Evolutionary conservation across 2,888 invertebrate species (phyloP).

Genomic region (Phalera bucephala): DNA sequence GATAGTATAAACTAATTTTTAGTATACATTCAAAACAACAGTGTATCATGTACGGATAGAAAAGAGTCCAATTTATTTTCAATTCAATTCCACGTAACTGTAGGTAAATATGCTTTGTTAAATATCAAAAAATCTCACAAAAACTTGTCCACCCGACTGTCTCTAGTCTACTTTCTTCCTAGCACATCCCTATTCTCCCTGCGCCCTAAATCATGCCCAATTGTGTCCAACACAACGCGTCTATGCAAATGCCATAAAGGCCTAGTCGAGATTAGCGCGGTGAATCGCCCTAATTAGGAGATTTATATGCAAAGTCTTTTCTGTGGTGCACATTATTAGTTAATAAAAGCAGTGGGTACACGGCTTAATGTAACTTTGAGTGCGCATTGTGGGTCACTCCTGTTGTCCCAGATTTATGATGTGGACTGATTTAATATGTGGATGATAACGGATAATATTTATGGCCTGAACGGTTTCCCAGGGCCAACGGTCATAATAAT

Average conservation of each 20-base stretch:
- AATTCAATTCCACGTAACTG: too few species aligned
- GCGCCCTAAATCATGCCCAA: constrained; percentile 70
- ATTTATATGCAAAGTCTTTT: constrained; percentile 81
- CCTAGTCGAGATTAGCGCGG: constrained; percentile 69
- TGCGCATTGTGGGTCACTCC: constrained; percentile 74
- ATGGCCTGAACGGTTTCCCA: constrained; percentile 52
- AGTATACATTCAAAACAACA: too few species aligned
- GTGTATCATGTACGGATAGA: too few species aligned
- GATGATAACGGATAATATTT: constrained; percentile 72
- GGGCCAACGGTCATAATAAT: constrained; percentile 48
- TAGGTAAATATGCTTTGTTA: too few species aligned
- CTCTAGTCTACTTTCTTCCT: constrained; percentile 10
- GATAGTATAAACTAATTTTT: too few species aligned
- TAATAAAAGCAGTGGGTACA: constrained; percentile 65
- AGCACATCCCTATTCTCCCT: constrained; percentile 21
- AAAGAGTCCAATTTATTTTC: too few species aligned
- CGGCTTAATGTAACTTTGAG: constrained; percentile 68
- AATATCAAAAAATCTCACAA: neutral
- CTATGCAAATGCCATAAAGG: constrained; percentile 67
- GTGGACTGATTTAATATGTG: constrained; percentile 70
- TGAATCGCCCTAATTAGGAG: constrained; percentile 79
- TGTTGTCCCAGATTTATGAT: constrained; percentile 73
- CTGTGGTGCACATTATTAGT: constrained; percentile 78
- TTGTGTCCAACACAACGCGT: constrained; percentile 58
- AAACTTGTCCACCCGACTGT: constrained; percentile 16